Evolutionary conservation across 53 echinoderm and acorn worm genomes (phyloP).

Genomic region (Holothuria scabra): DNA sequence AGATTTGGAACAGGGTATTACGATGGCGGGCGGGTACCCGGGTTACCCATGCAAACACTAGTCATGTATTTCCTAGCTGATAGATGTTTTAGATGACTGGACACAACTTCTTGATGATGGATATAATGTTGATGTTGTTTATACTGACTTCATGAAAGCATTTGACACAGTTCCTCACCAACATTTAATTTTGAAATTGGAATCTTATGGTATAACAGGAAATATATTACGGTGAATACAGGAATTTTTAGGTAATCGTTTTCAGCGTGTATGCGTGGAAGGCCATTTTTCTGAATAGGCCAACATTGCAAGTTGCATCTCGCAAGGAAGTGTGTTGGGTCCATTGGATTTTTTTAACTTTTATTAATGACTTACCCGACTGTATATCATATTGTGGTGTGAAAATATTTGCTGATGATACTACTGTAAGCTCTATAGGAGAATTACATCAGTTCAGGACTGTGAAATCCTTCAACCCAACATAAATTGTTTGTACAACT

Average conservation of each 20-base stretch:
- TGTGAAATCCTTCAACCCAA: conserved; percentile 12
- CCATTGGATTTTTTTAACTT: background rate
- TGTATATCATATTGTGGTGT: background rate
- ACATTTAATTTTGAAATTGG: background rate
- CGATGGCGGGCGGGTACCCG: no score
- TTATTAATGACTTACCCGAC: conserved; percentile 13
- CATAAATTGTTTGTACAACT: background rate
- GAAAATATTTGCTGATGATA: conserved; percentile 39
- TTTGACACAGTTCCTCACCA: conserved; percentile 1
- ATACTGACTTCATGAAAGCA: conserved; percentile 15
- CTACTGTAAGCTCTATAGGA: background rate
- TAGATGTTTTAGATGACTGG: conserved; percentile 17
- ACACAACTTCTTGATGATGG: background rate
- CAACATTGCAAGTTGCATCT: background rate
- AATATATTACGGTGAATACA: background rate
- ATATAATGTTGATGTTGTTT: background rate
- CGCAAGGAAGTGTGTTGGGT: conserved; percentile 32
- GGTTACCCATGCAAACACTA: no score
- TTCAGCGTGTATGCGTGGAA: background rate
- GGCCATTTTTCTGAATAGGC: background rate
- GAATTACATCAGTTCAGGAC: background rate
- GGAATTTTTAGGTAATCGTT: conserved; percentile 1
- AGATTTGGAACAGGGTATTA: no score
- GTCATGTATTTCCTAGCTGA: background rate
- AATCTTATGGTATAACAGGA: conserved; percentile 31